Base-by-base conservation (phyloP, 2,888 invertebrate species). In the Dryobota labecula region DNA sequence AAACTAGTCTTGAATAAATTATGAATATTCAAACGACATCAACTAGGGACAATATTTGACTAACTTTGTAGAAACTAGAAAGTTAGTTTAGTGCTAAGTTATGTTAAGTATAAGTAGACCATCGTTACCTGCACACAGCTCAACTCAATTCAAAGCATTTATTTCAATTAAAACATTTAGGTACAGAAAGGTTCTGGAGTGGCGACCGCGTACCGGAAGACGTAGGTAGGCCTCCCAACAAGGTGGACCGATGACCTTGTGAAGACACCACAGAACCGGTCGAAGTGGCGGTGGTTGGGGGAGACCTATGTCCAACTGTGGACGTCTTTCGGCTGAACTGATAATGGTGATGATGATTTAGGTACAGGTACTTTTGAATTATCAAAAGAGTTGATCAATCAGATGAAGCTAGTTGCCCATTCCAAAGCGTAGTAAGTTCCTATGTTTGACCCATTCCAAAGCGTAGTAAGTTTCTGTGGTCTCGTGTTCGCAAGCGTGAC, bases 11-110 rank as follows among this genome's bases (percentile, higher is more conserved):
- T 51, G 76, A 78, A 78, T 78, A 78, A 58, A 58, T 62, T 49
- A 80, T 77, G 80, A 77, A 74, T 80, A 67, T 80, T 78, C 80
- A 77, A 54, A 24, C 38, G 49, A 30, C 61, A 76, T 66, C 56
- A 73, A 79, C 73, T 56, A 2, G n/a, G 45, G 11, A 57, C 73
- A 79, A 76, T 66, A 79, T 76, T 76, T 79, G 73, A 62, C 60
- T 61, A 41, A 57, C 53, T 58, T 80, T 24, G 58, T 58, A 43
- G 63, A 43, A 78, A 76, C 58, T 76, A 78, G 75, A 78, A 78
- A 76, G 78, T 58, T 30, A 70, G 57, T 47, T 78, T 56, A 47
- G 33, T 54, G 64, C 33, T 62, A 65, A 54, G 27, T 72, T 75
- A 75, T 38, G 53, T 6, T 20, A 54, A 53, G 27, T 53, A 45